These are phyloP conservation scores for Oncorhynchus mykiss DNA, from an alignment of 2,113 vertebrate genomes.

Conservation along the genomic window DNA sequence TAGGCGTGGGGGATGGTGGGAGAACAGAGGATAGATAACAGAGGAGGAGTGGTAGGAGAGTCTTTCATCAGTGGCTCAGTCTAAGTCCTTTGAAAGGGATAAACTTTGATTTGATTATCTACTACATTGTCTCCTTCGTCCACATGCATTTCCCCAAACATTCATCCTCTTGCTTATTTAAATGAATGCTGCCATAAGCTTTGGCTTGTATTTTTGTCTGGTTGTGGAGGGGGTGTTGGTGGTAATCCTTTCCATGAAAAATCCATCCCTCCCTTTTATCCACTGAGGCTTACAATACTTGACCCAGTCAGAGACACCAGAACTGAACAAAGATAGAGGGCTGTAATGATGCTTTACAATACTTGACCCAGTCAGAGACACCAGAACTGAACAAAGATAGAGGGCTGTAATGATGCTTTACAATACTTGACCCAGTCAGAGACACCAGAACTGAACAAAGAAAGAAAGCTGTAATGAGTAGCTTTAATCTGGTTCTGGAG, in stretches of 20 bases:
- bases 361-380: no score
- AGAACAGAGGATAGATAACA: slow-evolving; percentile 55
- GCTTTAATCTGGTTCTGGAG: slow-evolving; percentile 71
- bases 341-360: slow-evolving; percentile 51
- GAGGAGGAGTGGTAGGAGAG: slow-evolving; percentile 44
- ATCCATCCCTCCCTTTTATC: slow-evolving; percentile 48
- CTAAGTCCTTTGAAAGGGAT: slow-evolving; percentile 23
- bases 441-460: no score
- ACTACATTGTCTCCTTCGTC: slow-evolving; percentile 41
- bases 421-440: no score
- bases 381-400: no score
- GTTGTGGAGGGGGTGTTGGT: slow-evolving; percentile 39
- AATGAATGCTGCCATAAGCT: slow-evolving; percentile 62
- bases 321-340: neutral
- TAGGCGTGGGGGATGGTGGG: slow-evolving; percentile 39
- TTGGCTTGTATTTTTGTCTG: slow-evolving; percentile 44
- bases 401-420: slow-evolving; percentile 54
- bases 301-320: no score
- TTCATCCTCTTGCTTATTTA: slow-evolving; percentile 68
- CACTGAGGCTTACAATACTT: neutral
- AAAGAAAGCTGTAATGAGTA: slow-evolving; percentile 60
- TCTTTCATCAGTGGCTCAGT: slow-evolving; percentile 53
- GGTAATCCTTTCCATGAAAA: slow-evolving; percentile 51
- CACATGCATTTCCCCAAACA: slow-evolving; percentile 28
- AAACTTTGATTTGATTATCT: slow-evolving; percentile 34